phyloP scores from a whole-genome alignment of 2,113 vertebrate species.

The Saccopteryx bilineata region DNA sequence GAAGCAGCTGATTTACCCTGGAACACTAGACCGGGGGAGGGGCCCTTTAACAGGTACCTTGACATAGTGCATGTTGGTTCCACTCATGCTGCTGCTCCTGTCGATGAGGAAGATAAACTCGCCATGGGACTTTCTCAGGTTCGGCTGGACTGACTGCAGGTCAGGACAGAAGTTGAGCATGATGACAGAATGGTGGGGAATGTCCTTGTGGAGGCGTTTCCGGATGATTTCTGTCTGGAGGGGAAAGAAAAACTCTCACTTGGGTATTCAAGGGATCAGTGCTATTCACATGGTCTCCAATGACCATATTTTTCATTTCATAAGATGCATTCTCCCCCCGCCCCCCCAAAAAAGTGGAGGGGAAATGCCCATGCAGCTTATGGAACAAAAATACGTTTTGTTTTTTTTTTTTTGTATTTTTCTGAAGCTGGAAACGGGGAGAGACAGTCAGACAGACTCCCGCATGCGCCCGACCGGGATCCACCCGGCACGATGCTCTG shows the following conservation, averaged over 20 bases:
- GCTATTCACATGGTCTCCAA: fast-evolving
- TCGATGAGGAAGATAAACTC: slow-evolving; percentile 98
- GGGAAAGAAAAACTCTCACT: slow-evolving; percentile 44
- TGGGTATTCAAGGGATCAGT: not conserved
- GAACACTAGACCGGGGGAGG: not conserved
- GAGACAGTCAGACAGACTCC: no score
- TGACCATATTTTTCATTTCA: not conserved
- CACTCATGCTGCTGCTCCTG: slow-evolving; percentile 95
- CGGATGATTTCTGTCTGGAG: slow-evolving; percentile 94
- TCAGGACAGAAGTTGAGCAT: slow-evolving; percentile 98
- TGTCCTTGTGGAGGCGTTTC: slow-evolving; percentile 96
- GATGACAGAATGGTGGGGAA: slow-evolving; percentile 95
- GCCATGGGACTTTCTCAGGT: slow-evolving; percentile 91
- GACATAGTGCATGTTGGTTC: slow-evolving; percentile 89
- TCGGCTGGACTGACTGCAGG: slow-evolving; percentile 89
- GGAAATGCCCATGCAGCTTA: no score
- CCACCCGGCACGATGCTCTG: no score
- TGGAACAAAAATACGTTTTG: no score
- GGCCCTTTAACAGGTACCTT: slow-evolving; percentile 88
- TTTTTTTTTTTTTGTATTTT: no score
- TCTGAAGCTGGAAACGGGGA: no score
- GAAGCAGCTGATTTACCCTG: not conserved
- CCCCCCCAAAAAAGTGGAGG: no score
- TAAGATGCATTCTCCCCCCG: no score
- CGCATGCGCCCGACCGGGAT: no score